These are phyloP conservation scores for Delichon dasypus DNA, from an alignment of 2,797 vertebrate species.

Conservation along the genomic window DNA sequence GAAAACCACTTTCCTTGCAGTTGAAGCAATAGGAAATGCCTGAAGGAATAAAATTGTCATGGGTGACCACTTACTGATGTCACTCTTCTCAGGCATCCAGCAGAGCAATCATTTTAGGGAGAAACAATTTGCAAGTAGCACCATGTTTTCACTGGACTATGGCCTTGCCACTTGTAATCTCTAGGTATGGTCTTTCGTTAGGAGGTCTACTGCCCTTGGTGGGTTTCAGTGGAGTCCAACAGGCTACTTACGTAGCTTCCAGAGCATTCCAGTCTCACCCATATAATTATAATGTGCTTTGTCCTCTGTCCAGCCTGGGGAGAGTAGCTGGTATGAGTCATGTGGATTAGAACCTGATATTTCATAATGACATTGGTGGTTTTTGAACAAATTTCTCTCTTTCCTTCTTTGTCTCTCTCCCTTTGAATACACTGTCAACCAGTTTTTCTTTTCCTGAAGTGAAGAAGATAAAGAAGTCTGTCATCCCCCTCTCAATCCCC, in stretches of 20 bases:
- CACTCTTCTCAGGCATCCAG: background rate
- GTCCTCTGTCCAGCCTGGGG: constrained; percentile 29
- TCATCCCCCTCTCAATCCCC: background rate
- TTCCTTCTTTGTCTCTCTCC: background rate
- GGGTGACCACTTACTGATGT: constrained; percentile 26
- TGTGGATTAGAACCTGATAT: constrained; percentile 20
- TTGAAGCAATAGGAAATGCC: background rate
- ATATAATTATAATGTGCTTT: constrained; percentile 38
- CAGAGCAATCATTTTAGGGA: background rate
- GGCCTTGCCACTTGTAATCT: background rate
- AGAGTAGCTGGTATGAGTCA: constrained; percentile 42
- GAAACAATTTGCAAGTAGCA: constrained; percentile 1
- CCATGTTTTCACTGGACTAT: constrained; percentile 6
- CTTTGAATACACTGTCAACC: background rate
- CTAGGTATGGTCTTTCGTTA: constrained; percentile 1
- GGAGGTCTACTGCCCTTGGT: constrained; percentile 6
- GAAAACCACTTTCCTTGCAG: background rate
- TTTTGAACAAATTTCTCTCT: constrained; percentile 33
- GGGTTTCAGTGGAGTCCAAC: constrained; percentile 44
- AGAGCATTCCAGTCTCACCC: background rate
- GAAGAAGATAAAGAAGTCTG: background rate
- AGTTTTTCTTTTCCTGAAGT: constrained; percentile 13
- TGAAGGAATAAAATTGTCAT: constrained; percentile 6
- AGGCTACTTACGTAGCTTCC: background rate
- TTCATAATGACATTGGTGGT: background rate